Base-by-base conservation (phyloP, 2,113 vertebrate genomes). In the Lagopus muta region DNA sequence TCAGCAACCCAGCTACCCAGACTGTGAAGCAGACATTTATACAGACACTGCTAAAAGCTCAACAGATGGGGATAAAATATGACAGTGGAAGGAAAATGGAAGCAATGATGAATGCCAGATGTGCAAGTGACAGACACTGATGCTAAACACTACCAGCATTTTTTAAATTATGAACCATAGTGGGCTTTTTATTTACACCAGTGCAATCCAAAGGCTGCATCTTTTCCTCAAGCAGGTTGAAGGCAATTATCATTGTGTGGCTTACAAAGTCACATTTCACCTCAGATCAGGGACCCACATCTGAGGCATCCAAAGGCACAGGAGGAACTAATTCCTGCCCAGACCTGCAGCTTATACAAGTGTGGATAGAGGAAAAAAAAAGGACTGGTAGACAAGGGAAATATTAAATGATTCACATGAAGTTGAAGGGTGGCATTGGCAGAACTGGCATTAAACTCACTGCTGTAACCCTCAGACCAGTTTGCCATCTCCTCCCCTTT, bases 101-200 rank as follows among this genome's bases (percentile, higher is more conserved):
- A 82, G 84, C 75, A 67, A 28, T 85, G 89, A 97, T 80, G 75
- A 93, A 93, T 65, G 61, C 95, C 93, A 96, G 93, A 96, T 96
- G 94, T 94, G 94, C 62, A 42, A 21, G 52, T 3, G 30, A 93
- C 71, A 95, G 93, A 89, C 67, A 78, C 0, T 48, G 89, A 94
- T 64, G 76, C 71, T 95, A 90, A 96, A 90, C 89, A 93, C 79
- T 28, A 92, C 82, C 65, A 85, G 69, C 82, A 67, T 73, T 80
- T 95, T 94, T 65, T 81, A 66, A 82, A 72, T 86, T 81, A 67
- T 83, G 80, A 91, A 77, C 70, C 67, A n/a, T 16, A 66, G 61
- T 28, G 89, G 76, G 73, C 64, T 86, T 87, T 73, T 82, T 67
- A 69, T 88, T 91, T 91, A 78, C 45, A 86, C 32, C 73, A 71